Conservation (phyloP, 2,113 vertebrate genomes). For the Aramus guarauna region DNA sequence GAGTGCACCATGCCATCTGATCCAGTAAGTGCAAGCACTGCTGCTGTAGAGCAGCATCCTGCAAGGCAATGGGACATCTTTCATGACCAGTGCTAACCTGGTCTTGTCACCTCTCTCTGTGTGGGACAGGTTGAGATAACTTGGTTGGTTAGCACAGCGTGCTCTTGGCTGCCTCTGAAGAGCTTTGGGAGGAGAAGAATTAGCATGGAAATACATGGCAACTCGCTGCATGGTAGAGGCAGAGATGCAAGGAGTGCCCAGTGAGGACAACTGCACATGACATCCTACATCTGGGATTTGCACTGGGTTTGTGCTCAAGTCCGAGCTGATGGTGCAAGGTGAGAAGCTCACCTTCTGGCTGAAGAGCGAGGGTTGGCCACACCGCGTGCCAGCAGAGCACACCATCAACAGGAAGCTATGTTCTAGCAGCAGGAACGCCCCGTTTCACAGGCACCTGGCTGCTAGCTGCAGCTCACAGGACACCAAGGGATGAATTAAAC, state of each 20-base stretch:
- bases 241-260: background rate
- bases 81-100: background rate
- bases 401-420: background rate
- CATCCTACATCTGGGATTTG: background rate
- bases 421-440: background rate
- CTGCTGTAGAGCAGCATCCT: background rate
- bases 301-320: background rate
- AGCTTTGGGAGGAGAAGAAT: background rate
- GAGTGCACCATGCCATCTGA: fast-evolving
- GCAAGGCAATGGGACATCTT: background rate
- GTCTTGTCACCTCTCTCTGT: background rate
- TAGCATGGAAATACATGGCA: background rate
- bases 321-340: background rate
- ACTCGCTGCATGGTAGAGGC: background rate
- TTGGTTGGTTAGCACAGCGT: fast-evolving
- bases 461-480: background rate
- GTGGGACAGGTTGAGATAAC: background rate
- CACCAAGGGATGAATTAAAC: background rate
- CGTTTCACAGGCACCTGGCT: background rate
- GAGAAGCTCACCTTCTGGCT: background rate
- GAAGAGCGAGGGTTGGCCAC: background rate
- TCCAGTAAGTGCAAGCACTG: background rate
- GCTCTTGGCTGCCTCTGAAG: background rate
- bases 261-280: background rate
- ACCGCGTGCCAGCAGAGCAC: background rate